Evolutionary conservation across 2,113 vertebrate genomes (phyloP).

Genomic region (Addax nasomaculatus): DNA sequence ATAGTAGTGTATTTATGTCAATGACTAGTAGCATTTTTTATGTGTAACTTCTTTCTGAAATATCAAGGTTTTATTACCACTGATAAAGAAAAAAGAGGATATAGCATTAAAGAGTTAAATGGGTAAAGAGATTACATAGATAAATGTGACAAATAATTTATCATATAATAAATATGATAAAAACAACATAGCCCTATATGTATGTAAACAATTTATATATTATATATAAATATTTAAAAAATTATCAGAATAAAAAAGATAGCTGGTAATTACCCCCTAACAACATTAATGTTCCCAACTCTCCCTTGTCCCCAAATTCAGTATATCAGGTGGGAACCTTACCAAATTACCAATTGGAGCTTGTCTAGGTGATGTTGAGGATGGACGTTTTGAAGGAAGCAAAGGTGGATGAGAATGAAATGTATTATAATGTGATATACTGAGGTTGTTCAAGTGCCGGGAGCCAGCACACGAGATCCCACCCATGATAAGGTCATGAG

Average conservation of each 20-base stretch:
- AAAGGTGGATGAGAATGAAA: neutral
- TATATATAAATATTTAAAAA: neutral
- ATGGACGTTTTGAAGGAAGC: neutral
- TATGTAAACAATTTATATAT: neutral
- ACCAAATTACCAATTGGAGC: neutral
- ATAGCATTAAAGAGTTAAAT: neutral
- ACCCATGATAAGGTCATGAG: too few relatives aligned
- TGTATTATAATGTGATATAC: too few relatives aligned
- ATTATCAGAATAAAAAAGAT: conserved; percentile 6
- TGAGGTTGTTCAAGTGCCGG: too few relatives aligned
- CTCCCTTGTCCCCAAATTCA: neutral
- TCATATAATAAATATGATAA: neutral
- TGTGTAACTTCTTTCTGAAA: neutral
- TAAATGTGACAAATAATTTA: neutral
- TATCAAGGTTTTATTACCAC: conserved; percentile 24
- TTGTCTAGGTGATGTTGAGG: neutral
- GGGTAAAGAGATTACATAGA: neutral
- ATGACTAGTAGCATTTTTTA: neutral
- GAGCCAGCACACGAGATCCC: too few relatives aligned
- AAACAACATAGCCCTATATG: neutral
- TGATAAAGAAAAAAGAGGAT: neutral
- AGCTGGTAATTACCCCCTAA: neutral
- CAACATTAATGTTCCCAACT: neutral
- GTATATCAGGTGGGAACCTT: neutral
- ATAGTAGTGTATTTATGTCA: neutral